Percentiles rank a stretch among this genome's conserved stretches.
These are phyloP conservation scores for Harmothoe impar DNA, from an alignment of 2,888 invertebrate genomes.

Conservation along the genomic window DNA sequence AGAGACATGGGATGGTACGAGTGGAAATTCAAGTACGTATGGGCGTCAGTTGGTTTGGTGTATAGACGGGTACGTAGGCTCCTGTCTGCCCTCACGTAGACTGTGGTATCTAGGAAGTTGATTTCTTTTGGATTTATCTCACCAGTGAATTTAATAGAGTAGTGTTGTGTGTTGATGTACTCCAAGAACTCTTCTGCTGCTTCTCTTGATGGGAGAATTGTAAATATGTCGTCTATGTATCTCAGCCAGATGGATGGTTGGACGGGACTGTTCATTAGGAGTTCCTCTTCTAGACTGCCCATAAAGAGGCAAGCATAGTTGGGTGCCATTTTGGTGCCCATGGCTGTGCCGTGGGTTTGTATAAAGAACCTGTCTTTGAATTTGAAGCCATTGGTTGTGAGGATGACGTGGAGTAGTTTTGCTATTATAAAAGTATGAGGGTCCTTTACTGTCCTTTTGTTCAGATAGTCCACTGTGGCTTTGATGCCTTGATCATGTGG, in stretches of 20 bases:
- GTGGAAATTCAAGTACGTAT: too few species aligned
- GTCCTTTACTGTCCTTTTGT: neutral
- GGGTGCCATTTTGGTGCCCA: neutral
- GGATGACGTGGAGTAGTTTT: neutral
- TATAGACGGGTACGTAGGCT: neutral
- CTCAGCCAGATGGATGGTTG: neutral
- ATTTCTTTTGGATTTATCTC: neutral
- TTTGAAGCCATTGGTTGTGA: neutral
- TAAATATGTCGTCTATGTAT: conserved; percentile 25
- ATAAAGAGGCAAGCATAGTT: conserved; percentile 25
- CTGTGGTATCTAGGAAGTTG: too few species aligned
- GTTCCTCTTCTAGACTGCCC: neutral
- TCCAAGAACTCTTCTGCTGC: neutral
- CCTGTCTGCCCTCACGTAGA: too few species aligned
- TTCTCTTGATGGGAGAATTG: neutral
- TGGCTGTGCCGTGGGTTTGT: too few species aligned
- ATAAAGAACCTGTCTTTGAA: neutral
- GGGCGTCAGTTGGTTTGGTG: neutral
- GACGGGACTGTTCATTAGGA: neutral
- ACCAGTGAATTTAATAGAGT: neutral
- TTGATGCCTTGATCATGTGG: conserved; percentile 10
- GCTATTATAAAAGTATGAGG: neutral
- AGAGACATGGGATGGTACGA: neutral
- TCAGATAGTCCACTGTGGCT: neutral
- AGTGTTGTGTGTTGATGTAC: neutral